Evolutionary conservation across 2,888 invertebrate genomes (phyloP), one percentile per base, ranked within the genome.

Genomic region (Ormyrus nitidulus): DNA sequence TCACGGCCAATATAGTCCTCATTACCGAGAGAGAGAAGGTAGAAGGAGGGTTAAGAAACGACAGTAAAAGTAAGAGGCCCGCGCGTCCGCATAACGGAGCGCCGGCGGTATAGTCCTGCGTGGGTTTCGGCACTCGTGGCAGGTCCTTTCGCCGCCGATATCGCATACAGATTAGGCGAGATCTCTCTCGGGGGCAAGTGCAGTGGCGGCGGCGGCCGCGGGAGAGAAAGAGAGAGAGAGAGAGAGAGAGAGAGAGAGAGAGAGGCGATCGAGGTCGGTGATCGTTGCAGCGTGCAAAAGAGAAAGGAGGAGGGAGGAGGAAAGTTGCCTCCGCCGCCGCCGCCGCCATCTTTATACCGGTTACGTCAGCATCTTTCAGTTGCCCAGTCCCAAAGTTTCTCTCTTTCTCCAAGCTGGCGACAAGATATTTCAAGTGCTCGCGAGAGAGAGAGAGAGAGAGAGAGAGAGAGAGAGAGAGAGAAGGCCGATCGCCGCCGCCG

Each of bases 331-430:
- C 56, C 6, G 19, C 48, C 19, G 49, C 56, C 13, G 9, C 75
- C 53, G 72, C 75, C 83, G 87, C 87, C 88, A 88, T 89, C 87
- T 89, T 89, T 88, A 88, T 85, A 81, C 83, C 75, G 87, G 88
- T 90, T 90, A 89, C 90, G 90, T 90, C 90, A 90, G 90, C 90
- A 89, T 90, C 87, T 90, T 90, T 89, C 89, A 87, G 88, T 87
- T 70, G 77, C 62, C 75, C 75, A 70, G 65, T 64, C 65, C 86
- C 87, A 89, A 90, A 89, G 88, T 90, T 90, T 90, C 86, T 87
- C 87, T 86, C 86, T 89, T 85, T 87, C 87, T 48, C 69, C 65
- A 56, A 8, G 85, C 86, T 85, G 89, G 90, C 89, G 89, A 89
- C 90, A 88, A 90, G 89, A 90, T 90, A 90, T 90, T 90, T 90